Conservation (phyloP, 2,797 vertebrate species). For the Denticeps clupeoides region DNA sequence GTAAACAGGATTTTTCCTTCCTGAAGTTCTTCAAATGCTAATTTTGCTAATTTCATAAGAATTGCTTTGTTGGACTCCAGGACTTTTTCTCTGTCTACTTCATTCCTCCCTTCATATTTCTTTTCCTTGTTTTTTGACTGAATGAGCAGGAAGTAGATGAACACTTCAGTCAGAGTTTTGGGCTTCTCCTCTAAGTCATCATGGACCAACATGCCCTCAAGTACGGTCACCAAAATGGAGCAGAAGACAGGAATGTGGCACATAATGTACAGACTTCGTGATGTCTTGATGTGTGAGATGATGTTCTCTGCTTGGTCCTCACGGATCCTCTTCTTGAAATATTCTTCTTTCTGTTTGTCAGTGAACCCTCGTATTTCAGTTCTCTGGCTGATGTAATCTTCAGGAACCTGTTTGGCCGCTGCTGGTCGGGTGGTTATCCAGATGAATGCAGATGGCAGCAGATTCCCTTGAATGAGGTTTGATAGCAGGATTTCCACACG, state of each 20-base stretch:
- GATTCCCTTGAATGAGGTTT: slow-evolving; percentile 6
- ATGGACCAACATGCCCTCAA: not conserved
- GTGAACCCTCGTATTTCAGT: slow-evolving; percentile 8
- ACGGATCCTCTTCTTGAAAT: slow-evolving; percentile 3
- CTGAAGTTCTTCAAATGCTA: slow-evolving; percentile 6
- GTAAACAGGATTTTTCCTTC: slow-evolving; percentile 30
- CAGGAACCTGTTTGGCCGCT: slow-evolving; percentile 9
- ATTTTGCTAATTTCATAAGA: slow-evolving; percentile 25
- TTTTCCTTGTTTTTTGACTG: not conserved
- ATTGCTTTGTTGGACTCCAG: not conserved
- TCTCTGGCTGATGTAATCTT: slow-evolving; percentile 3
- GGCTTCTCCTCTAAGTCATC: no score
- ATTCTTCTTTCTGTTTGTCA: not conserved
- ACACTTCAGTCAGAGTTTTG: not conserved
- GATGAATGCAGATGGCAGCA: slow-evolving; percentile 11
- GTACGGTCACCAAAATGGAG: not conserved
- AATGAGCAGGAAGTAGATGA: not conserved
- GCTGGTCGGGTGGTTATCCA: slow-evolving; percentile 15
- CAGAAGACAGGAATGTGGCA: not conserved
- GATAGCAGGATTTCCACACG: slow-evolving; percentile 6
- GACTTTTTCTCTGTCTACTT: not conserved
- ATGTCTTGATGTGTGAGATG: not conserved
- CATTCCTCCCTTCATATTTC: not conserved
- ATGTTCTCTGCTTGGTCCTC: slow-evolving; percentile 1
- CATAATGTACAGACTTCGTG: not conserved